Evolutionary conservation across 2,888 invertebrate species (phyloP).

Genomic region (Phalera bucephala): DNA sequence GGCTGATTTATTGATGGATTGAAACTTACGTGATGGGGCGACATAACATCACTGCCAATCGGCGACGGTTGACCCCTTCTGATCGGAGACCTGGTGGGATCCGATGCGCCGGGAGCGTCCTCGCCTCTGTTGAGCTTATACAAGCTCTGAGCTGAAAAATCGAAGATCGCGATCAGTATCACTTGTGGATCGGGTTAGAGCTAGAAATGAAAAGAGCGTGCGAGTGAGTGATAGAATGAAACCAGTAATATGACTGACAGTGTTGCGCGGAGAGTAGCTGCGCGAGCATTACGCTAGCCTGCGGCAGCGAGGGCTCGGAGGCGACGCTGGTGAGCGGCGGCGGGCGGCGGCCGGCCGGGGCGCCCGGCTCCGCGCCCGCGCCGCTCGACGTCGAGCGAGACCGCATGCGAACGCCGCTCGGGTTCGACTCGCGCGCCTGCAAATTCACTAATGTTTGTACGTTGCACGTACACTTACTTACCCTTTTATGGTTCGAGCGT

Average conservation of each 20-base stretch:
- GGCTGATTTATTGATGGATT: too few species aligned
- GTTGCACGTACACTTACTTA: constrained; percentile 40
- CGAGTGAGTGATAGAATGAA: constrained; percentile 15
- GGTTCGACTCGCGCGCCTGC: constrained; percentile 58
- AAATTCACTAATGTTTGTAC: constrained; percentile 34
- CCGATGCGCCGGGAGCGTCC: constrained; percentile 52
- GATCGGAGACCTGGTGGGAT: constrained; percentile 71
- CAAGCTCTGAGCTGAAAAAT: constrained; percentile 71
- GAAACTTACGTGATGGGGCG: constrained; percentile 65
- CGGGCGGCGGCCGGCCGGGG: constrained; percentile 57
- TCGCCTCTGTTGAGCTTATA: constrained; percentile 76
- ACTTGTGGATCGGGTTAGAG: neutral
- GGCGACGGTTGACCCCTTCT: constrained; percentile 68
- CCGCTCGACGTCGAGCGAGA: constrained; percentile 68
- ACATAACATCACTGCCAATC: constrained; percentile 75
- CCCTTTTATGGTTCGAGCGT: constrained; percentile 35
- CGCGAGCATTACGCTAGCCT: constrained; percentile 90
- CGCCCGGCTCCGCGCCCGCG: constrained; percentile 77
- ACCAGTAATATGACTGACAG: constrained; percentile 76
- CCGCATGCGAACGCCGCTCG: constrained; percentile 57
- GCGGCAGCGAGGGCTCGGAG: constrained; percentile 89
- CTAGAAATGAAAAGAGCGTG: constrained; percentile 4
- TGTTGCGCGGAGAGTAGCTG: constrained; percentile 88
- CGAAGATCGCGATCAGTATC: constrained; percentile 4
- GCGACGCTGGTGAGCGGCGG: constrained; percentile 88